Conservation (phyloP, 1,140 invertebrate species). For the Littorina saxatilis region DNA sequence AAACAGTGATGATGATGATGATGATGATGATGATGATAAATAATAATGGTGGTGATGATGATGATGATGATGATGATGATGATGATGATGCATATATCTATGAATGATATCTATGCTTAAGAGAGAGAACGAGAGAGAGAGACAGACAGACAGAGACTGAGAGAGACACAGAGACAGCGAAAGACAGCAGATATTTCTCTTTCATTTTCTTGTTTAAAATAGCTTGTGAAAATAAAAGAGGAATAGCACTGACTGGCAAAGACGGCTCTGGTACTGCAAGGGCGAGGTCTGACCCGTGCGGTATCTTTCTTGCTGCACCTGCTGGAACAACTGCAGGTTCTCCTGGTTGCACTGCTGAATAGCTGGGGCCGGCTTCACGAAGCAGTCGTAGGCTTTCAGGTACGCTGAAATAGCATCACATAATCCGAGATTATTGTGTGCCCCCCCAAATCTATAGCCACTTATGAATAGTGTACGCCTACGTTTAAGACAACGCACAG, state of each 20-base stretch:
- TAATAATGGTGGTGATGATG: no score
- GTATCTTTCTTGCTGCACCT: constrained; percentile 35
- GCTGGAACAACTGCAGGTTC: constrained; percentile 18
- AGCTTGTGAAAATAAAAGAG: no score
- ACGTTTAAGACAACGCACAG: no score
- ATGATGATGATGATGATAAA: no score
- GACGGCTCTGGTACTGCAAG: constrained; percentile 8
- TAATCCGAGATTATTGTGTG: no score
- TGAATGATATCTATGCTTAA: not conserved
- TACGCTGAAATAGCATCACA: constrained; percentile 35
- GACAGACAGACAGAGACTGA: not conserved
- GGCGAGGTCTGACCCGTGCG: constrained; percentile 27
- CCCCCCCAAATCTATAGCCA: no score
- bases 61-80: no score
- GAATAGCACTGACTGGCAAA: constrained; percentile 19
- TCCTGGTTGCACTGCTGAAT: constrained; percentile 26
- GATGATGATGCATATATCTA: no score
- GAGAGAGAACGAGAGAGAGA: not conserved
- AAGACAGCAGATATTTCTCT: no score
- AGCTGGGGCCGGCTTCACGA: not conserved
- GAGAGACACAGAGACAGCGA: not conserved
- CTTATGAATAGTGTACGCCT: no score
- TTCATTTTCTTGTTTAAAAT: no score
- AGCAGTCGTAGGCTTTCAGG: constrained; percentile 32
- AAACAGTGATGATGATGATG: no score